Conservation (phyloP, 2,113 vertebrate species). For the Crotalus tigris region DNA sequence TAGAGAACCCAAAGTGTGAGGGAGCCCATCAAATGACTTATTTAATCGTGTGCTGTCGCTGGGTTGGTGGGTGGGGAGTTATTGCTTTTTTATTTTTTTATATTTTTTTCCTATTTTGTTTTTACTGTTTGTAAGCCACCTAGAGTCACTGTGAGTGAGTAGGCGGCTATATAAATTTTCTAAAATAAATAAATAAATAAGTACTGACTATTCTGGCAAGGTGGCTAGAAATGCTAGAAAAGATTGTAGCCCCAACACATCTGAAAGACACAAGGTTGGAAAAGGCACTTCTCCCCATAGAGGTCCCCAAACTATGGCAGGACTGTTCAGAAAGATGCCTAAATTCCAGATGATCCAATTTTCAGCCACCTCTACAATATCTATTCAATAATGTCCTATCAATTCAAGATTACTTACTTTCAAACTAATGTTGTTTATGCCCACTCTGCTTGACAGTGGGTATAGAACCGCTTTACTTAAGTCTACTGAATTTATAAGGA, state of each 20-base stretch:
- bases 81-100: not conserved
- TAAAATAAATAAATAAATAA: not conserved
- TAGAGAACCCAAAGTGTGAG: not conserved
- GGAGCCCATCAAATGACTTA: not conserved
- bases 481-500: not conserved
- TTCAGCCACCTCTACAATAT: not conserved
- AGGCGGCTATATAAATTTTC: not conserved
- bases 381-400: not conserved
- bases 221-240: not conserved
- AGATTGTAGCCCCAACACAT: not conserved
- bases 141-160: not conserved
- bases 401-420: not conserved
- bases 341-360: not conserved
- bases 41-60: not conserved
- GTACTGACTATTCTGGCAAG: not conserved
- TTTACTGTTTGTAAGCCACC: not conserved
- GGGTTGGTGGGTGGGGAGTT: not conserved
- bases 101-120: not conserved
- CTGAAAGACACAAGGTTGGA: not conserved
- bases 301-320: not conserved
- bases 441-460: not conserved
- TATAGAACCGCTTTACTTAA: not conserved
- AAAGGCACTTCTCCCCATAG: not conserved
- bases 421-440: not conserved
- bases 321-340: not conserved